Percentiles rank a stretch among this genome's conserved stretches.
These are phyloP conservation scores for Tachystola acroxantha DNA, from an alignment of 2,888 invertebrate genomes.

Conservation along the genomic window DNA sequence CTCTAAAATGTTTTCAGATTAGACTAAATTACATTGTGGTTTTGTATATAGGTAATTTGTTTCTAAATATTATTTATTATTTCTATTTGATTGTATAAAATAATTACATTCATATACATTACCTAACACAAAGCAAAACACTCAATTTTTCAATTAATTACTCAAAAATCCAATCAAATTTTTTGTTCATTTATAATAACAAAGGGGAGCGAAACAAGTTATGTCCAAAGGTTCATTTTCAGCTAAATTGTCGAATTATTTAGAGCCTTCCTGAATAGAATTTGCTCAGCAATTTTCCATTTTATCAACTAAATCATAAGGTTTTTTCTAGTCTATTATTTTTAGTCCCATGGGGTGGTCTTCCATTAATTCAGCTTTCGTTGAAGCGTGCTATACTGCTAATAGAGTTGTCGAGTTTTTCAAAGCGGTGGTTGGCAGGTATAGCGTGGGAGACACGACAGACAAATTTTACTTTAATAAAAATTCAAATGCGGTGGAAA, in stretches of 20 bases:
- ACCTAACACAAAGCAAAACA: conserved; percentile 1
- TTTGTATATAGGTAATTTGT: too few species aligned
- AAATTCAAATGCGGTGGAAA: too few species aligned
- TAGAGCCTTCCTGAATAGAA: conserved; percentile 25
- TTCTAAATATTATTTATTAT: too few species aligned
- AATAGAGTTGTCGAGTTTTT: too few species aligned
- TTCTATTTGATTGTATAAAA: too few species aligned
- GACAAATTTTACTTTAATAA: too few species aligned
- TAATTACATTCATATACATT: too few species aligned
- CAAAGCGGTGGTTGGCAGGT: too few species aligned
- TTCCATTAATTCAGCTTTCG: not conserved
- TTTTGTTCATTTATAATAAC: conserved; percentile 45
- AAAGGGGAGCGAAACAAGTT: conserved; percentile 28
- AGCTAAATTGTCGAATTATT: conserved; percentile 43
- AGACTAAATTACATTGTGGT: too few species aligned
- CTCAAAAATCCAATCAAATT: conserved; percentile 50
- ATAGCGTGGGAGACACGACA: too few species aligned
- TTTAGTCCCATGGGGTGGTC: not conserved
- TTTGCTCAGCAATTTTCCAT: not conserved
- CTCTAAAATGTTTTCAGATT: too few species aligned
- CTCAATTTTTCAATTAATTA: conserved; percentile 37
- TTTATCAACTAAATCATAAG: not conserved
- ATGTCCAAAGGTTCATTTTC: conserved; percentile 28
- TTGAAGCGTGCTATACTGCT: not conserved
- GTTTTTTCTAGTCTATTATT: conserved; percentile 2